These are phyloP conservation scores for Coenonympha arcania DNA, from an alignment of 2,888 invertebrate species.

Conservation along the genomic window DNA sequence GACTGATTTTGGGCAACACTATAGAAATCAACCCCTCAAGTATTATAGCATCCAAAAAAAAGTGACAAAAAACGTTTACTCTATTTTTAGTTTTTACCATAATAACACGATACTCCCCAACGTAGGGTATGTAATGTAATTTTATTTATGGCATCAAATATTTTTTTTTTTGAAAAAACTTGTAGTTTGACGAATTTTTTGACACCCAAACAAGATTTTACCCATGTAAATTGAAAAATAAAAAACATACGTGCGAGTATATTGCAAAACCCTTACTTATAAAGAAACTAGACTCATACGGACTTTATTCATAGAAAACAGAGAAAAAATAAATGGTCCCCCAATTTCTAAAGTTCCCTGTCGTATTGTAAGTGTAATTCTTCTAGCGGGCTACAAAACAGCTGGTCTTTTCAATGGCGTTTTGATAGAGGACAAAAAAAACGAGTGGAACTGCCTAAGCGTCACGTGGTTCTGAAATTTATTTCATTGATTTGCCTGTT, in stretches of 20 bases:
- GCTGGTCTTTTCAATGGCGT: slow-evolving; percentile 62
- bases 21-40: too few species aligned
- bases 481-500: slow-evolving; percentile 15
- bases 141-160: background rate
- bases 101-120: background rate
- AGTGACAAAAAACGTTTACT: too few species aligned
- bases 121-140: background rate
- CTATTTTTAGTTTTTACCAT: too few species aligned
- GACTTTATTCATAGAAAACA: slow-evolving; percentile 30
- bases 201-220: slow-evolving; percentile 48
- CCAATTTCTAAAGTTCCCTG: slow-evolving; percentile 51
- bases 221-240: slow-evolving; percentile 40
- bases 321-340: slow-evolving; percentile 43
- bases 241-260: too few species aligned
- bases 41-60: too few species aligned
- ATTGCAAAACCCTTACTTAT: slow-evolving; percentile 57
- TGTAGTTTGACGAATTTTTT: slow-evolving; percentile 53
- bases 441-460: slow-evolving; percentile 31
- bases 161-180: background rate
- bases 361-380: slow-evolving; percentile 54
- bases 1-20: too few species aligned
- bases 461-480: slow-evolving; percentile 52
- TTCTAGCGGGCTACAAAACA: slow-evolving; percentile 56
- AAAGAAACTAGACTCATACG: slow-evolving; percentile 42
- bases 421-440: slow-evolving; percentile 29